Percentiles rank a stretch among this genome's conserved stretches.
Conservation (phyloP, 2,888 invertebrate genomes). For the Brassicogethes aeneus region DNA sequence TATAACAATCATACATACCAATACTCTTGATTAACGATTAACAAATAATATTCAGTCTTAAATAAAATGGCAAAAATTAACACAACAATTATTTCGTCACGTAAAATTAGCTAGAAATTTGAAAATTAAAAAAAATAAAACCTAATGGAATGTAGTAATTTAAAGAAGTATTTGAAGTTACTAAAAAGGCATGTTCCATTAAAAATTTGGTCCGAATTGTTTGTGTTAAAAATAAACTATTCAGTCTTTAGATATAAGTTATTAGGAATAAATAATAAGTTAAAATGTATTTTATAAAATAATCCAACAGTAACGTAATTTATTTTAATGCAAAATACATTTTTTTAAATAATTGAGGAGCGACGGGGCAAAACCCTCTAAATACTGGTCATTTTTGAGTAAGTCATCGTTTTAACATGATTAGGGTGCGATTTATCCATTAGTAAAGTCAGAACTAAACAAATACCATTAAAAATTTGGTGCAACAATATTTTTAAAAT, state of each 20-base stretch:
- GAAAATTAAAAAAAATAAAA: conserved; percentile 16
- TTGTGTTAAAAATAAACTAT: conserved; percentile 6
- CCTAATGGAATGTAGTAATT: conserved; percentile 23
- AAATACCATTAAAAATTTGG: too few species aligned
- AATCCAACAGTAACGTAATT: too few species aligned
- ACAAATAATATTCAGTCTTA: conserved; percentile 40
- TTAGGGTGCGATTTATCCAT: too few species aligned
- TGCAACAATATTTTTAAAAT: too few species aligned
- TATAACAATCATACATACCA: conserved; percentile 24
- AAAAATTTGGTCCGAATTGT: conserved; percentile 8
- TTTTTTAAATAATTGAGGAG: too few species aligned
- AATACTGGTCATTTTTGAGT: too few species aligned
- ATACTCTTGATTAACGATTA: conserved; percentile 29
- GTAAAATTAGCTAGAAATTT: conserved; percentile 5
- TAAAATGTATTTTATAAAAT: too few species aligned
- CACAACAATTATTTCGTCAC: conserved; percentile 15
- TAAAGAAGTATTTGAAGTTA: neutral
- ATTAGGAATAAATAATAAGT: conserved; percentile 17
- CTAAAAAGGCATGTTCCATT: neutral
- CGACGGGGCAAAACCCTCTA: too few species aligned
- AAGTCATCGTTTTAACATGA: too few species aligned
- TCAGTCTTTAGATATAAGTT: conserved; percentile 15
- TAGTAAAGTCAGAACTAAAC: too few species aligned
- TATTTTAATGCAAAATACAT: too few species aligned
- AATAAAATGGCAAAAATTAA: conserved; percentile 38